These are phyloP conservation scores for Mola mola DNA, from an alignment of 2,113 vertebrate genomes.

Conservation along the genomic window DNA sequence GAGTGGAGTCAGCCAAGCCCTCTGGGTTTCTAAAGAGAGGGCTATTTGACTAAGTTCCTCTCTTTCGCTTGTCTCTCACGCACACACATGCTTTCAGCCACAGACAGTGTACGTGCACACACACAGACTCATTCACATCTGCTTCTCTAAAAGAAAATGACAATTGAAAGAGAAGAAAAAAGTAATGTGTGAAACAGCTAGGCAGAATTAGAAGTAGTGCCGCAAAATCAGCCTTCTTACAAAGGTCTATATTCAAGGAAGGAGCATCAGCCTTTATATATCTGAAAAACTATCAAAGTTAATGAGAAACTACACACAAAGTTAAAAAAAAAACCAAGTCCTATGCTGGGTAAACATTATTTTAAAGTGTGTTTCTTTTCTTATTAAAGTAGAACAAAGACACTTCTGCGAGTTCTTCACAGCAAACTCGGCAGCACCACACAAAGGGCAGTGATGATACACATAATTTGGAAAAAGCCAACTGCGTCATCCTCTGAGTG, in stretches of 20 bases:
- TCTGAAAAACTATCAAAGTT: too few species aligned
- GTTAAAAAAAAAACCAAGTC: too few species aligned
- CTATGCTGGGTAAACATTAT: too few species aligned
- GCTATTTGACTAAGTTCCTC: constrained; percentile 56
- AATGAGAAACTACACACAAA: too few species aligned
- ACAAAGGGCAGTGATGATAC: constrained; percentile 18
- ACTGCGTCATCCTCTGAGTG: constrained; percentile 20
- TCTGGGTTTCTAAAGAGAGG: constrained; percentile 65
- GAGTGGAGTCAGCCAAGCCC: constrained; percentile 61
- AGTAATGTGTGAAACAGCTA: constrained; percentile 51
- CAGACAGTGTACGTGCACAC: constrained; percentile 32
- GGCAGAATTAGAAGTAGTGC: constrained; percentile 27
- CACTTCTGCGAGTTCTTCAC: background rate
- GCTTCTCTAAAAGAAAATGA: constrained; percentile 60
- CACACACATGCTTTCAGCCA: constrained; percentile 37
- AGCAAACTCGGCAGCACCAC: background rate
- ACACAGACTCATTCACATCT: constrained; percentile 60
- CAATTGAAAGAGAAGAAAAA: constrained; percentile 41
- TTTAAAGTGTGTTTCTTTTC: too few species aligned
- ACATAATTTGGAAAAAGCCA: constrained; percentile 21
- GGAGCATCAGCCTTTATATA: background rate
- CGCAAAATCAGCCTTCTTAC: constrained; percentile 15
- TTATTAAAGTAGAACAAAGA: too few species aligned
- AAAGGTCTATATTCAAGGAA: too few species aligned
- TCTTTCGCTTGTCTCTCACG: background rate